Percentiles rank a stretch among this genome's conserved stretches.
These are phyloP conservation scores for Druon quercuslanigerum DNA, from an alignment of 1,140 invertebrate species.

Conservation along the genomic window DNA sequence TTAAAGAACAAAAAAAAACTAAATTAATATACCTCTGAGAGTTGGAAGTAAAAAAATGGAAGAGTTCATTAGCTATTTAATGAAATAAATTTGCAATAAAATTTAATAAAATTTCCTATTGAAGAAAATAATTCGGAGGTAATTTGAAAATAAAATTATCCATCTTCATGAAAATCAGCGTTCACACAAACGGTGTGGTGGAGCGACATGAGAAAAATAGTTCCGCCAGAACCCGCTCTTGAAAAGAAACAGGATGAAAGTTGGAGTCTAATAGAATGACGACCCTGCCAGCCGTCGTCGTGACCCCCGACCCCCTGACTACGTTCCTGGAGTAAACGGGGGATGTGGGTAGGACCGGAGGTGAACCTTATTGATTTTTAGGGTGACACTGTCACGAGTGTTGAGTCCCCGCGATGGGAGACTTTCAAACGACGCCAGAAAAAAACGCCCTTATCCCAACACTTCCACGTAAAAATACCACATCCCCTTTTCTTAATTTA, in stretches of 20 bases:
- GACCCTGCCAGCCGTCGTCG: slow-evolving; percentile 61
- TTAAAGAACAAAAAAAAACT: too few species aligned
- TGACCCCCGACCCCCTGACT: slow-evolving; percentile 55
- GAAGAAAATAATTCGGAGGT: neutral
- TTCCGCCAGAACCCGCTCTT: slow-evolving; percentile 39
- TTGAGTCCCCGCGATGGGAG: slow-evolving; percentile 74
- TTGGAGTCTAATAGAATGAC: slow-evolving; percentile 65
- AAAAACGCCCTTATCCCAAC: slow-evolving; percentile 64
- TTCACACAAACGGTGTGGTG: too few species aligned
- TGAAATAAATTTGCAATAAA: too few species aligned
- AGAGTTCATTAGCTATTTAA: too few species aligned
- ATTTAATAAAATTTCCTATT: too few species aligned
- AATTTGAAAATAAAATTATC: too few species aligned
- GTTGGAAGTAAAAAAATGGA: too few species aligned
- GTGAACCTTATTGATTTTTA: slow-evolving; percentile 82
- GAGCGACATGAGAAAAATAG: neutral
- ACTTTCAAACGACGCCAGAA: slow-evolving; percentile 70
- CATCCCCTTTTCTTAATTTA: neutral
- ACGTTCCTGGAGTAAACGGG: slow-evolving; percentile 58
- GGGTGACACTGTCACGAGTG: slow-evolving; percentile 79
- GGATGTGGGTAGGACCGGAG: slow-evolving; percentile 73
- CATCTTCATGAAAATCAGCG: too few species aligned
- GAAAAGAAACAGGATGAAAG: slow-evolving; percentile 41
- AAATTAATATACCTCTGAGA: too few species aligned
- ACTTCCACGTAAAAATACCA: slow-evolving; percentile 48